Base-by-base conservation (phyloP, 2,113 vertebrate genomes). In the Pholis gunnellus region DNA sequence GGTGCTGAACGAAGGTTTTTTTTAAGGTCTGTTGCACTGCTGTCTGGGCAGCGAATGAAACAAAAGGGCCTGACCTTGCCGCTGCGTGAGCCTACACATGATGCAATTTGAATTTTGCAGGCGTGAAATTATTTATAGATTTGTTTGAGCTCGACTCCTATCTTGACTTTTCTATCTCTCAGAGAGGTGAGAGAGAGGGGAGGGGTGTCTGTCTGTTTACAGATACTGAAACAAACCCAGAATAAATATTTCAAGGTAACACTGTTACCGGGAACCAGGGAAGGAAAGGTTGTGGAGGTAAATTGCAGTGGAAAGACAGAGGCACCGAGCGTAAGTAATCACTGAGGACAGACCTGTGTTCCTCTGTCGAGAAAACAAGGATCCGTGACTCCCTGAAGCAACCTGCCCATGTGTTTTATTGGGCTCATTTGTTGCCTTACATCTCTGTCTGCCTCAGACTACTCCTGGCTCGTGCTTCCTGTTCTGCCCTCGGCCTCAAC, bases 341-440 rank as follows among this genome's bases (percentile, higher is more conserved):
- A 71, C 57, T 4, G 75, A 61, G 81, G 90, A 83, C 81, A 83
- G 82, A 85, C 77, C 84, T 71, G 84, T 79, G 85, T 84, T 84
- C 34, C 64, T 77, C 87, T 72, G 82, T 90, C 84, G 83, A 27
- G 87, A 84, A 84, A 89, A 92, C 85, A 91, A 84, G 81, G 78
- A 88, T 83, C 84, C 54, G 74, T 90, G 89, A 85, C 88, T 85
- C 89, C 89, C 84, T 3, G 63, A 56, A 86, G 89, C 79, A 86
- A 75, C 66, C 85, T 82, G 87, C 68, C 85, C 46, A 4, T 81
- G 85, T 87, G 83, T 80, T 87, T 90, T 90, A 89, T 92, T 89
- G 82, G 59, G 68, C 91, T 90, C 88, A 92, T 93, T 92, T 92
- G 91, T 87, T 75, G 81, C 84, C 86, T 85, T 70, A 83, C 84